Conservation (phyloP, 2,797 vertebrate species). For the Thunnus albacares region DNA sequence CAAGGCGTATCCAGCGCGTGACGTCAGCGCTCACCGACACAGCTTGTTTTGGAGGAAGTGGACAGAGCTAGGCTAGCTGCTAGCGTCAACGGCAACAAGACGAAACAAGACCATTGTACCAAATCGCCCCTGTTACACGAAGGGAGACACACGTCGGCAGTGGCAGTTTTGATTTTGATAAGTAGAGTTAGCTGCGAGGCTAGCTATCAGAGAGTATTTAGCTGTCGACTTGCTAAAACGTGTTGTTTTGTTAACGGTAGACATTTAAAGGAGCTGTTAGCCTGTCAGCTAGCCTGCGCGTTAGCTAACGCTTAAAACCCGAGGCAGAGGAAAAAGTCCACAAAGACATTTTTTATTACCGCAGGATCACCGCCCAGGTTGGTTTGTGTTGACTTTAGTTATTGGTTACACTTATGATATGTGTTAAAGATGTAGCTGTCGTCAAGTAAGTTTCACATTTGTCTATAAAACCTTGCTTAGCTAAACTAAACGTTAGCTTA, state of each 20-base stretch:
- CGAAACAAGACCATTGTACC: slow-evolving; percentile 35
- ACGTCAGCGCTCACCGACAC: slow-evolving; percentile 74
- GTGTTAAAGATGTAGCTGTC: neutral
- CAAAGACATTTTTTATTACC: slow-evolving; percentile 36
- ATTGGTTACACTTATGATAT: neutral
- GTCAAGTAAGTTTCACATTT: slow-evolving; percentile 14
- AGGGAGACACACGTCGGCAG: slow-evolving; percentile 16
- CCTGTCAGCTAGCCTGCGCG: slow-evolving; percentile 67
- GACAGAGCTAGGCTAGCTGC: slow-evolving; percentile 63
- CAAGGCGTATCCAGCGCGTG: slow-evolving; percentile 74
- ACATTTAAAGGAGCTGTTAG: slow-evolving; percentile 69
- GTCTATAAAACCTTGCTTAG: slow-evolving; percentile 10
- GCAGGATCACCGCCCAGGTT: slow-evolving; percentile 68
- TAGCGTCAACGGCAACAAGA: slow-evolving; percentile 60
- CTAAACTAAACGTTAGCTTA: slow-evolving; percentile 61
- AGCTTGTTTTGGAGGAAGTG: slow-evolving; percentile 91
- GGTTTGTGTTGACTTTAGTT: slow-evolving; percentile 38
- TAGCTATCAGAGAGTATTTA: slow-evolving; percentile 9
- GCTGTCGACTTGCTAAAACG: slow-evolving; percentile 50
- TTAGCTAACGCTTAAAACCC: slow-evolving; percentile 63
- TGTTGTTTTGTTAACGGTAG: slow-evolving; percentile 42
- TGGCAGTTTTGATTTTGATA: slow-evolving; percentile 35
- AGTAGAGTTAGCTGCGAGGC: slow-evolving; percentile 20
- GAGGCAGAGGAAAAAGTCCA: slow-evolving; percentile 71
- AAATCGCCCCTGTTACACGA: slow-evolving; percentile 13